These are phyloP conservation scores for Parthenolecanium corni DNA, from an alignment of 2,888 invertebrate species.

Conservation along the genomic window DNA sequence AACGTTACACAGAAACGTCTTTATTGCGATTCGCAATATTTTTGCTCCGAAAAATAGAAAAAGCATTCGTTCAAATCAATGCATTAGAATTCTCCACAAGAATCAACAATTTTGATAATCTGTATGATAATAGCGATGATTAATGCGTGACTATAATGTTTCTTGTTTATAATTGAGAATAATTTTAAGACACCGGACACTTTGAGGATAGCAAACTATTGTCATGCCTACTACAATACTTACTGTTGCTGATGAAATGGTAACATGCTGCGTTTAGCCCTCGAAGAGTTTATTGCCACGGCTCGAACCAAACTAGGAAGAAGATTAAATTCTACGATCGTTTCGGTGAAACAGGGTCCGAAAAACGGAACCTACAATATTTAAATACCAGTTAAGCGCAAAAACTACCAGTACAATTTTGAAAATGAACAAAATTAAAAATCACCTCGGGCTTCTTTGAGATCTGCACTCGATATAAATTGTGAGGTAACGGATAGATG, in stretches of 20 bases:
- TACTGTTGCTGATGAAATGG: slow-evolving; percentile 84
- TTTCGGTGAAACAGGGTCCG: slow-evolving; percentile 91
- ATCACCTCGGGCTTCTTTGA: slow-evolving; percentile 31
- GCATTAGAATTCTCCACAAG: no score
- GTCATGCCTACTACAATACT: slow-evolving; percentile 36
- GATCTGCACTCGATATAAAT: slow-evolving; percentile 59
- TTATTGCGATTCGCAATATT: no score
- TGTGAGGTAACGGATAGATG: slow-evolving; percentile 82
- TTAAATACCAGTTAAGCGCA: slow-evolving; percentile 29
- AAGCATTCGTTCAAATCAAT: no score
- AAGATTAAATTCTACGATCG: slow-evolving; percentile 57
- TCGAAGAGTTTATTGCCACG: slow-evolving; percentile 83
- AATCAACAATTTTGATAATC: no score
- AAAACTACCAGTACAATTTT: slow-evolving; percentile 1
- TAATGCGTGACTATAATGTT: no score
- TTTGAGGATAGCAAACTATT: no score
- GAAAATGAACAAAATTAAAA: slow-evolving; percentile 7
- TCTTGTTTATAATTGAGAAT: no score
- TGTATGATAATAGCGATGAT: no score
- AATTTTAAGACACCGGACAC: no score
- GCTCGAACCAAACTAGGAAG: slow-evolving; percentile 77
- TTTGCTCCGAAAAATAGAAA: no score
- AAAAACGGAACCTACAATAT: slow-evolving; percentile 66
- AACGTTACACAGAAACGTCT: no score
- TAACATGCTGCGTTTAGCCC: slow-evolving; percentile 78